Conservation (phyloP, 35 echinoderm and acorn worm species). For the Acanthaster planci region DNA sequence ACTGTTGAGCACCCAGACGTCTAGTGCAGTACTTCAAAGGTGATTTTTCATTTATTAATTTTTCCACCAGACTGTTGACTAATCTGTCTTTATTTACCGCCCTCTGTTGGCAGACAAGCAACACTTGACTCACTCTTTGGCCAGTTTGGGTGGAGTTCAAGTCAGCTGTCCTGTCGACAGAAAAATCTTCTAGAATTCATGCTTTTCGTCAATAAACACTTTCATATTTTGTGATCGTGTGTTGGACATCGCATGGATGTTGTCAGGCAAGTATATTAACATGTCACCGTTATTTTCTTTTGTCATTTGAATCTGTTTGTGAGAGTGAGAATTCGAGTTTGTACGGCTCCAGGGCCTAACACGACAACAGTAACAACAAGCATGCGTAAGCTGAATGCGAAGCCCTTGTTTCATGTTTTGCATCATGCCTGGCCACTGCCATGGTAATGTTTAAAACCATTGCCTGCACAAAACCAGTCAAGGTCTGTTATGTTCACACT, state of each 20-base stretch:
- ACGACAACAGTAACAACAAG: no score
- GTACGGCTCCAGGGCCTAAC: no score
- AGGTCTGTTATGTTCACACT: no score
- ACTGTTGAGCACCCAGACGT: no score
- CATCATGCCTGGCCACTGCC: no score
- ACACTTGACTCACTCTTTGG: background rate
- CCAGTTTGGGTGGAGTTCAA: conserved; percentile 17
- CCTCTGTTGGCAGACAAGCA: conserved; percentile 3
- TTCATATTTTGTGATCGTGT: background rate
- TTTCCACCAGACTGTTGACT: background rate
- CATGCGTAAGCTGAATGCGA: no score
- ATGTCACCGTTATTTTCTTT: background rate
- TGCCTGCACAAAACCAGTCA: no score
- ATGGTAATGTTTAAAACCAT: no score
- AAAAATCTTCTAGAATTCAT: conserved; percentile 7
- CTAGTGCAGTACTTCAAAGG: no score
- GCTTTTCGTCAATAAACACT: background rate
- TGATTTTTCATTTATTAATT: no score
- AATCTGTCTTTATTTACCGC: background rate
- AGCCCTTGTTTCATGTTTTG: no score
- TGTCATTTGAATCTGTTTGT: background rate
- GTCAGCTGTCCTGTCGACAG: background rate
- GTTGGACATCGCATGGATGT: background rate
- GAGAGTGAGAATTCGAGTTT: no score
- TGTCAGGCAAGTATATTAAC: background rate